A percentile compares a stretch with the other conserved stretches of the same genome.
Conservation (phyloP, 2,113 vertebrate genomes). For the Odobenus rosmarus region DNA sequence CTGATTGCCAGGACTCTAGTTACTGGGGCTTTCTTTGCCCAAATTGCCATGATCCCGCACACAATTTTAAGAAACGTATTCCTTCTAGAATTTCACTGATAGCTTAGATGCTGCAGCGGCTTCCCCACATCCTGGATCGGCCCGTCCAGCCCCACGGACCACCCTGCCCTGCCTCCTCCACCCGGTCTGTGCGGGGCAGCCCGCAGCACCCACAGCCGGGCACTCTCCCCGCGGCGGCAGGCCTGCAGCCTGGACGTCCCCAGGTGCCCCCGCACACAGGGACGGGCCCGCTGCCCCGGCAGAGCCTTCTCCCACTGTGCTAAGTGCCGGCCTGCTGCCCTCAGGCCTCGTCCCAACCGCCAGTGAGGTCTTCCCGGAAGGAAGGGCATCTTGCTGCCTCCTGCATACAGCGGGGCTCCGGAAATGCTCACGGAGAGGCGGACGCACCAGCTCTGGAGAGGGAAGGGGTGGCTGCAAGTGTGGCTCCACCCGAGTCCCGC, state of each 20-base stretch:
- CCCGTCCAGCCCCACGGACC: not conserved
- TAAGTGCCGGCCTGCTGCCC: not conserved
- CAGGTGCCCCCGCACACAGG: accelerated
- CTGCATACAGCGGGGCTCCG: accelerated
- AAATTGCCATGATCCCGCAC: accelerated
- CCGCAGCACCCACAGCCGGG: accelerated
- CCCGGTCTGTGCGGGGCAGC: not conserved
- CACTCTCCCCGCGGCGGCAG: too few species aligned
- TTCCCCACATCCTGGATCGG: not conserved
- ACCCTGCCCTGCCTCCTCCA: not conserved
- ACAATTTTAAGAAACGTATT: accelerated
- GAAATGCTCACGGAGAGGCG: not conserved
- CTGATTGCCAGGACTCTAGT: not conserved
- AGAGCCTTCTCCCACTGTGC: not conserved
- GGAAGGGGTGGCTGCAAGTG: too few species aligned
- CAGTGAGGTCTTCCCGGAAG: not conserved
- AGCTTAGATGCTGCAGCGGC: accelerated
- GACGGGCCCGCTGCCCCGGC: not conserved
- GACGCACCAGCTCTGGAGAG: not conserved
- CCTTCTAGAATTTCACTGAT: accelerated
- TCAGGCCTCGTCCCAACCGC: not conserved
- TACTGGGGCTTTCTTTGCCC: not conserved
- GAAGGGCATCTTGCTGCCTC: too few species aligned
- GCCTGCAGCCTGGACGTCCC: not conserved
- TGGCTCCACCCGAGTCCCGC: not conserved